phyloP scores from a whole-genome alignment of 1,140 invertebrate species.

The Idris sp. region DNA sequence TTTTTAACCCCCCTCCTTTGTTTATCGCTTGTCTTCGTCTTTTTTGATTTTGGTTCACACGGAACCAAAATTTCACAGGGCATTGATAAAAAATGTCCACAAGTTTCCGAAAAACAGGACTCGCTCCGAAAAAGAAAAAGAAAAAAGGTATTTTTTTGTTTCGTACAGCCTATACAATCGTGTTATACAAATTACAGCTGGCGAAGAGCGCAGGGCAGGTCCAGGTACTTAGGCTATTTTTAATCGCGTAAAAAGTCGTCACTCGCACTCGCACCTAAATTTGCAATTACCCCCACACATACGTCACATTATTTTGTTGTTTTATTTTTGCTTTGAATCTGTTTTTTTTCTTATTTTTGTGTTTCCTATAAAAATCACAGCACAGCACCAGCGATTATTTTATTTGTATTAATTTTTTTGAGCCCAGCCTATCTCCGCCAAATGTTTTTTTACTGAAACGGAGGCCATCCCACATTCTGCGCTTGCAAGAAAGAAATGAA shows the following conservation, averaged over 20 bases:
- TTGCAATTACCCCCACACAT: constrained; percentile 7
- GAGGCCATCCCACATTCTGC: constrained; percentile 60
- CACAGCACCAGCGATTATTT: constrained; percentile 75
- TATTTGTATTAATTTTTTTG: constrained; percentile 55
- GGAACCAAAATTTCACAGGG: constrained; percentile 17
- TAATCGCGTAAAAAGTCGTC: constrained; percentile 69
- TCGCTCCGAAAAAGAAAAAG: constrained; percentile 29
- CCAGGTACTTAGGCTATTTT: constrained; percentile 76
- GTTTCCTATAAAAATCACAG: constrained; percentile 76
- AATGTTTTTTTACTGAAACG: constrained; percentile 72
- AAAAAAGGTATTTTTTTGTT: too few species aligned
- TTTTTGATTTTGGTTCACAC: constrained; percentile 28
- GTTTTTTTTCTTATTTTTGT: constrained; percentile 51
- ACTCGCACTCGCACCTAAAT: constrained; percentile 39
- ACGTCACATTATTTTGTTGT: constrained; percentile 1
- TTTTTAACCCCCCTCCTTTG: constrained; percentile 9
- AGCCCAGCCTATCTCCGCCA: constrained; percentile 69
- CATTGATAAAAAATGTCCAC: constrained; percentile 34
- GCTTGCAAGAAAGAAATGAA: constrained; percentile 45
- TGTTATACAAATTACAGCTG: constrained; percentile 57
- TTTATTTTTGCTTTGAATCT: constrained; percentile 12
- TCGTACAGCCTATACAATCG: constrained; percentile 72
- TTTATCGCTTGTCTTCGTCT: constrained; percentile 22
- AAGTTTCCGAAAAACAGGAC: constrained; percentile 13
- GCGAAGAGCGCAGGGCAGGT: constrained; percentile 72